Percentiles rank a stretch among this genome's conserved stretches.
Conservation (phyloP, 2,797 vertebrate species). For the Alosa sapidissima region DNA sequence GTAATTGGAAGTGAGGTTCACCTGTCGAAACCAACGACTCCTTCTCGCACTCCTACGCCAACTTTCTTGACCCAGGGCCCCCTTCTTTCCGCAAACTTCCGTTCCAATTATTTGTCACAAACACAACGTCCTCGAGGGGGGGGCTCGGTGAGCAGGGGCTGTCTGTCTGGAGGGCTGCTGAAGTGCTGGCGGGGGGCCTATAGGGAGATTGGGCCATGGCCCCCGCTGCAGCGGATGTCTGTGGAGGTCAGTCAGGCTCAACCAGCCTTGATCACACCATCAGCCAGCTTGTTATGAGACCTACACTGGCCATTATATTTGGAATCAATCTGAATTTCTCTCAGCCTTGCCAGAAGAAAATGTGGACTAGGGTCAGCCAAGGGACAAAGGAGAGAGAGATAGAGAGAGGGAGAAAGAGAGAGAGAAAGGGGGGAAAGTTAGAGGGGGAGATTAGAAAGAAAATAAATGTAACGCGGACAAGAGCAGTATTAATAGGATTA, state of each 20-base stretch:
- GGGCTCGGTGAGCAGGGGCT: background rate
- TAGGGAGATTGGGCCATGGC: constrained; percentile 30
- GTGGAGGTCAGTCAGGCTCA: constrained; percentile 63
- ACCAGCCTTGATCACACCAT: constrained; percentile 70
- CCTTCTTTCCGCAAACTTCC: background rate
- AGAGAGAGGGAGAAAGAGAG: constrained; percentile 58
- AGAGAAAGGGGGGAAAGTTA: constrained; percentile 69
- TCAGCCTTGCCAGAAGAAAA: constrained; percentile 74
- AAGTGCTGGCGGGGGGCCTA: background rate
- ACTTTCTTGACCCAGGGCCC: background rate
- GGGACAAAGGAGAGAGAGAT: constrained; percentile 70
- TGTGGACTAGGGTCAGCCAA: constrained; percentile 83
- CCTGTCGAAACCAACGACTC: background rate
- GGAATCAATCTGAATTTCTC: constrained; percentile 76
- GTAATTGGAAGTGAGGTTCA: background rate
- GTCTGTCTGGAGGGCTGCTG: background rate
- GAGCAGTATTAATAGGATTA: constrained; percentile 92
- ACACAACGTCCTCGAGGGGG: constrained; percentile 19
- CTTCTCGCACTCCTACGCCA: background rate
- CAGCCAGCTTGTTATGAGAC: constrained; percentile 70
- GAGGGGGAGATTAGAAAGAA: constrained; percentile 83
- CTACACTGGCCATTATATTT: constrained; percentile 74
- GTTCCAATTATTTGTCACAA: constrained; percentile 1
- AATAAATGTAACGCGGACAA: constrained; percentile 89
- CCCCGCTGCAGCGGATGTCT: constrained; percentile 59